Evolutionary conservation across 2,888 invertebrate genomes (phyloP).

Genomic region (Timema cristinae): DNA sequence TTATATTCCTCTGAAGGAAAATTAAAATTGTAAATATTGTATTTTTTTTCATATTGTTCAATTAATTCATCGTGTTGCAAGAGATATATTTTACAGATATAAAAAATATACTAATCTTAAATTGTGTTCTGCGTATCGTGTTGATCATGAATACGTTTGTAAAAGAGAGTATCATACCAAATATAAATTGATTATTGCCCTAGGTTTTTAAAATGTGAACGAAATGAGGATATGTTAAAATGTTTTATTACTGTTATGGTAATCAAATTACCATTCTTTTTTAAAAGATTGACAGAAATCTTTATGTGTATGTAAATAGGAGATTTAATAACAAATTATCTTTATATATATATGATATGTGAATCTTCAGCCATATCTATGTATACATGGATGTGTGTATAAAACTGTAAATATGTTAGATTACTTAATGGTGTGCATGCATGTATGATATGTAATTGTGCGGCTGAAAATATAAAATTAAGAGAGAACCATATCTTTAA

Average conservation of each 20-base stretch:
- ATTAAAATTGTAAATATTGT: slow-evolving; percentile 22
- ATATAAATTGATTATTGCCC: too few species aligned
- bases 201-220: too few species aligned
- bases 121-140: slow-evolving; percentile 9
- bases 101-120: slow-evolving; percentile 13
- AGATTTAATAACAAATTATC: slow-evolving; percentile 16
- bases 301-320: slow-evolving; percentile 19
- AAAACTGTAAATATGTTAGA: slow-evolving; percentile 27
- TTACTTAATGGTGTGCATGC: slow-evolving; percentile 24
- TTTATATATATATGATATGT: slow-evolving; percentile 22
- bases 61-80: slow-evolving; percentile 15
- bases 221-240: background rate
- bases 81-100: slow-evolving; percentile 18
- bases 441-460: background rate
- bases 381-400: slow-evolving; percentile 27
- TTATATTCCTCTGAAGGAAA: slow-evolving; percentile 7
- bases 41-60: slow-evolving; percentile 15
- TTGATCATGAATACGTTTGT: slow-evolving; percentile 4
- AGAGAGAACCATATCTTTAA: too few species aligned
- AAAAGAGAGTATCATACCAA: too few species aligned
- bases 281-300: slow-evolving; percentile 11
- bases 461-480: background rate
- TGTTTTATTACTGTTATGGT: slow-evolving; percentile 23
- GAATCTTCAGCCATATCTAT: slow-evolving; percentile 21
- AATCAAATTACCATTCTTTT: slow-evolving; percentile 18